Evolutionary conservation across 1,140 invertebrate species (phyloP).

Genomic region (Samia ricini): DNA sequence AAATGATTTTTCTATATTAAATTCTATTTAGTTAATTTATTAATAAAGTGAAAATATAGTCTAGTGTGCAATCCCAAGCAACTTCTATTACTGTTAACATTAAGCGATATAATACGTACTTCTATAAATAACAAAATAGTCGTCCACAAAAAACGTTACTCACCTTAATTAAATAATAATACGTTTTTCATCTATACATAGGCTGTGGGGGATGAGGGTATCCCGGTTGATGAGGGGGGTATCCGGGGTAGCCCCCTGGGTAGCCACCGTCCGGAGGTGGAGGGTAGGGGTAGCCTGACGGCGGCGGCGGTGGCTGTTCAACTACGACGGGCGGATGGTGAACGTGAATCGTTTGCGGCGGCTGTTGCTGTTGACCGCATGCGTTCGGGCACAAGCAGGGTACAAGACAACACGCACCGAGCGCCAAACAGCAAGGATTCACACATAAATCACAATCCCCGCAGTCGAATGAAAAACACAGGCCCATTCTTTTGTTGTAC

Average conservation of each 20-base stretch:
- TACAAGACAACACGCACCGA: conserved; percentile 61
- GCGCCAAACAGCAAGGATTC: conserved; percentile 63
- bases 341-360: conserved; percentile 49
- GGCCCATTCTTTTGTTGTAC: conserved; percentile 43
- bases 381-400: conserved; percentile 66
- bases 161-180: conserved; percentile 42
- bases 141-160: conserved; percentile 42
- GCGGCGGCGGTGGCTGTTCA: conserved; percentile 46
- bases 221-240: conserved; percentile 31
- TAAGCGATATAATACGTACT: not conserved
- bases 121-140: conserved; percentile 20
- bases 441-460: conserved; percentile 58
- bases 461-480: conserved; percentile 68
- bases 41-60: not conserved
- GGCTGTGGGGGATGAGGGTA: conserved; percentile 36
- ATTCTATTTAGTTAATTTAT: no score
- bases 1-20: no score
- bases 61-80: not conserved
- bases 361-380: conserved; percentile 58
- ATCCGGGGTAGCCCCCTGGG: conserved; percentile 36
- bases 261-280: conserved; percentile 35
- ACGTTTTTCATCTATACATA: conserved; percentile 38
- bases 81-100: not conserved
- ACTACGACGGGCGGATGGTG: conserved; percentile 55
- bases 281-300: conserved; percentile 47